Evolutionary conservation across 2,113 vertebrate species (phyloP), one percentile per base, ranked within the genome.

Genomic region (Bubalus kerabau): DNA sequence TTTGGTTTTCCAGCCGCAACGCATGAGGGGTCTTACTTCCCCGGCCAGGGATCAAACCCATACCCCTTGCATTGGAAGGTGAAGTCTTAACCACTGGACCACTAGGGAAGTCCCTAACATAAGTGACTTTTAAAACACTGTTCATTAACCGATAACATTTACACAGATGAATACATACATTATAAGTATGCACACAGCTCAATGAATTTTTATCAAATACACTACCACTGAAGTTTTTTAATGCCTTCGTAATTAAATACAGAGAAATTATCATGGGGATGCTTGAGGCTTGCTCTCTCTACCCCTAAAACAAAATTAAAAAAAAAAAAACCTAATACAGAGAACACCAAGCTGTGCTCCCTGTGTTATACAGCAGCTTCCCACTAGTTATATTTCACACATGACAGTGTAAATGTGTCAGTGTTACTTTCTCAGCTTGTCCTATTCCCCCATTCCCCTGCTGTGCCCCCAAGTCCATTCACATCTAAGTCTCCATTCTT

Each of bases 161-260:
- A 76, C 28, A 92, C 62, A 95, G 81, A 67, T 24, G 92, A 84
- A 13, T 12, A 87, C 21, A 82, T 88, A 87, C 7, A 36, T 52
- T 86, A 19, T 85, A 86, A 87, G 2, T 36, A 15, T 43, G 21
- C 40, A 48, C 26, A 36, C 2, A 89, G 17, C n/a, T 93, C 95
- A 93, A 17, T 71, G 59, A 92, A 30, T 6, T 87, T 90, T 87
- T 76, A 95, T 91, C 71, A 98, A 94, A 96, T 76, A 74, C 83
- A 52, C 32, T 2, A 32, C 14, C 28, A 86, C 12, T 82, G 14
- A 50, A 88, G 17, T 59, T 93, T 96, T 94, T 56, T 67, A 96
- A 95, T 89, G 46, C 7, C 40, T 80, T 96, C 1, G 5, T 93
- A 87, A 81, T 81, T 88, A 95, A 91, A 17, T 50, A 81, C 46